A percentile compares a stretch with the other conserved stretches of the same genome.
Evolutionary conservation across 2,797 vertebrate species (phyloP).

Genomic region (Xerus rutilus): DNA sequence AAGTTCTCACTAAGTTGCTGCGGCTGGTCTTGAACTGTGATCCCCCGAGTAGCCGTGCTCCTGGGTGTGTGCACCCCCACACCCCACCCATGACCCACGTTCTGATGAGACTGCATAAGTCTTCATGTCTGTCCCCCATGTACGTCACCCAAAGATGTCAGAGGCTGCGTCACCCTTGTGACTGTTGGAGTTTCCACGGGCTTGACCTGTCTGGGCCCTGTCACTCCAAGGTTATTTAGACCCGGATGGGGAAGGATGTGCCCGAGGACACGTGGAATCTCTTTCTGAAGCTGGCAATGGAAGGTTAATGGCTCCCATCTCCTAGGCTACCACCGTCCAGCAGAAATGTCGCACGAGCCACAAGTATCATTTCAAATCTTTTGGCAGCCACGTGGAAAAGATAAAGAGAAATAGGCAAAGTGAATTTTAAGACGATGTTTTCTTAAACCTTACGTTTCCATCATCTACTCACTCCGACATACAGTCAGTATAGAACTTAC

Average conservation of each 20-base stretch:
- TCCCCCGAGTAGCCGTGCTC: too few relatives aligned
- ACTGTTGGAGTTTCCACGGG: background rate
- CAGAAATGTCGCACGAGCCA: background rate
- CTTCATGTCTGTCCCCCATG: too few relatives aligned
- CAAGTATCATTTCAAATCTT: background rate
- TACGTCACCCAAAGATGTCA: accelerated
- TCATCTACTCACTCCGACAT: background rate
- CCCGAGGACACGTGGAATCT: background rate
- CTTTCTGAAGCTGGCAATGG: background rate
- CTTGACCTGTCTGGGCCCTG: background rate
- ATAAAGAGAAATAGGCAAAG: background rate
- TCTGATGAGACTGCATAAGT: background rate
- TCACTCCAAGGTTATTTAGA: background rate
- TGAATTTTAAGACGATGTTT: background rate
- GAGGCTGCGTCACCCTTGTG: accelerated
- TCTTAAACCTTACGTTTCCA: background rate
- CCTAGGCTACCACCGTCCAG: background rate
- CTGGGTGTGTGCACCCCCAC: background rate
- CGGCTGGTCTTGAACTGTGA: too few relatives aligned
- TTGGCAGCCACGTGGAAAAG: background rate
- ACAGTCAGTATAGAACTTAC: background rate
- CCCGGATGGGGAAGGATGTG: background rate
- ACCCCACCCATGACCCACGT: background rate
- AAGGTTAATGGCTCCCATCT: background rate
- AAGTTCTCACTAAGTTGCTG: too few relatives aligned